Conservation (phyloP, 2,113 vertebrate genomes). For the Pipra filicauda region DNA sequence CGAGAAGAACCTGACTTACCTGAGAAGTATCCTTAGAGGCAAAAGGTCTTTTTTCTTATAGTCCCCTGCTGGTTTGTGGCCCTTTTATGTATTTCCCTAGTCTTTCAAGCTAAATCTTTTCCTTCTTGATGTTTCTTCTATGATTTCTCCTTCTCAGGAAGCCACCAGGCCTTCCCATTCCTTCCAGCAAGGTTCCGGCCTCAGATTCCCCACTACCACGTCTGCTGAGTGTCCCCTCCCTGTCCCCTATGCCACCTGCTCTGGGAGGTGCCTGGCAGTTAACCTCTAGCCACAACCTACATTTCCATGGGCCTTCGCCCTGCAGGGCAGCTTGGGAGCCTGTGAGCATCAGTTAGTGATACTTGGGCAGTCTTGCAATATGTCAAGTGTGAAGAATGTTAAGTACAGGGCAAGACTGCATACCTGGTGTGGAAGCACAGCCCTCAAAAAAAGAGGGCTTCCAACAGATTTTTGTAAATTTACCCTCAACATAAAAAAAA, state of each 20-base stretch:
- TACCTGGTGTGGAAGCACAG: not conserved
- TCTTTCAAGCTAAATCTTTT: not conserved
- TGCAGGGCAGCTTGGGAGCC: not conserved
- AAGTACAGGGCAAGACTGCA: not conserved
- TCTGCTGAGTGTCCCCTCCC: not conserved
- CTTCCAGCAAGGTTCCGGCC: not conserved
- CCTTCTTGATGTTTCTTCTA: not conserved
- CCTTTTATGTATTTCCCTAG: not conserved
- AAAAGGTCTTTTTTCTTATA: not conserved
- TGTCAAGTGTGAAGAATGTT: slow-evolving; percentile 12
- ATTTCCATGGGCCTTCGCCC: not conserved
- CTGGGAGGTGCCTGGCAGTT: not conserved
- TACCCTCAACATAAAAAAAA: not conserved
- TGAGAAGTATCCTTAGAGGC: not conserved
- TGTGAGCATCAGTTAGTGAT: not conserved
- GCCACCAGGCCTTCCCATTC: not conserved
- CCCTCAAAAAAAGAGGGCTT: not conserved
- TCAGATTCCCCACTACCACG: not conserved
- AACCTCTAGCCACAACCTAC: not conserved
- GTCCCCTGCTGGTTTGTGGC: not conserved
- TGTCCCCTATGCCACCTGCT: not conserved
- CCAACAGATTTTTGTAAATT: not conserved
- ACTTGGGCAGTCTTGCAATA: not conserved
- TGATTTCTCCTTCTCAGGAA: not conserved
- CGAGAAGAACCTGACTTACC: not conserved